Evolutionary conservation across 2,113 vertebrate species (phyloP).

Genomic region (Heterochromis multidens): DNA sequence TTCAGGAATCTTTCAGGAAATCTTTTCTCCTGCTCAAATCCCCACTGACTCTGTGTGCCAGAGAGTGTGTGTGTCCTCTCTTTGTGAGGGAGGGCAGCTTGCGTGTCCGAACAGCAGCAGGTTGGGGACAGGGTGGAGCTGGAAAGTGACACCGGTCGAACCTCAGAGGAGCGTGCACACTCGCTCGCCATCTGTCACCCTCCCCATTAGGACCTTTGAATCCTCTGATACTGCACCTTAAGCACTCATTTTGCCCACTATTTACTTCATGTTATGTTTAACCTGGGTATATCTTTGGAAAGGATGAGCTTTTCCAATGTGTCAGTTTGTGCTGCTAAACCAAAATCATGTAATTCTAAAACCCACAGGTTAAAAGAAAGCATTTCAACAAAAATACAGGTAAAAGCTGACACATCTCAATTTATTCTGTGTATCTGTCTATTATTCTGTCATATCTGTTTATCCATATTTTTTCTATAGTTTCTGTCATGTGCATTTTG

Average conservation of each 20-base stretch:
- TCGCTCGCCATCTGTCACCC: slow-evolving; percentile 73
- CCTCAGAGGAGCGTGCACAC: slow-evolving; percentile 61
- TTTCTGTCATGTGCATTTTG: too few relatives aligned
- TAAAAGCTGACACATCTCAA: neutral
- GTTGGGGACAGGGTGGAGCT: slow-evolving; percentile 68
- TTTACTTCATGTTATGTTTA: neutral
- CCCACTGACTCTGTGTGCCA: slow-evolving; percentile 50
- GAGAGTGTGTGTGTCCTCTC: slow-evolving; percentile 43
- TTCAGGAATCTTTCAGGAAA: slow-evolving; percentile 75
- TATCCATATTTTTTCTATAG: too few relatives aligned
- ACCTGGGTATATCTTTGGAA: neutral
- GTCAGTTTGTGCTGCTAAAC: neutral
- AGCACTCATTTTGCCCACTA: slow-evolving; percentile 8
- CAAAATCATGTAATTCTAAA: neutral
- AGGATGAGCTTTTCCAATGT: neutral
- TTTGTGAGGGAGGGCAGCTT: slow-evolving; percentile 58
- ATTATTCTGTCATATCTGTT: too few relatives aligned
- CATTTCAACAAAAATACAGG: neutral
- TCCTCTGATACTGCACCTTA: neutral
- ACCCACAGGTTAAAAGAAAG: too few relatives aligned
- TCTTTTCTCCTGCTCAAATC: slow-evolving; percentile 73
- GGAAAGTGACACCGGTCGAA: slow-evolving; percentile 71
- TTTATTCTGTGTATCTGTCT: too few relatives aligned
- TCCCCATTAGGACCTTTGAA: neutral
- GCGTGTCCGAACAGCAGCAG: slow-evolving; percentile 66